Evolutionary conservation across 2,113 vertebrate genomes (phyloP).

Genomic region (Hemiscyllium ocellatum): DNA sequence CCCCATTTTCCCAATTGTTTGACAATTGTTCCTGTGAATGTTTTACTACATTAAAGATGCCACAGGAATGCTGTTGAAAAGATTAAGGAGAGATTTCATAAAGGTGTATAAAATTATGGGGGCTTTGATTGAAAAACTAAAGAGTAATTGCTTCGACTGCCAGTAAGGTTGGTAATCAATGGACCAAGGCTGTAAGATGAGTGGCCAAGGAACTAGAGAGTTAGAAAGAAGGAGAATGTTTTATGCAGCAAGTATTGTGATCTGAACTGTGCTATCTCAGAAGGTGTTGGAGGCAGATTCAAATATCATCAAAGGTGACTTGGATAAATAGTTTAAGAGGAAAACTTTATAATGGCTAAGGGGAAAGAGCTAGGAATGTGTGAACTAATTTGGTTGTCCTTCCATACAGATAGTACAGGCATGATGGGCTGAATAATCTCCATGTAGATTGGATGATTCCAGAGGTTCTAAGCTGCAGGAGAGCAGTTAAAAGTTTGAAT

Average conservation of each 20-base stretch:
- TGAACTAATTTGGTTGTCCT: not conserved
- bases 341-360: not conserved
- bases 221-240: too few species aligned
- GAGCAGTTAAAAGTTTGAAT: not conserved
- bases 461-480: not conserved
- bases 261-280: not conserved
- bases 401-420: not conserved
- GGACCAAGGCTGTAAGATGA: not conserved
- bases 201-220: too few species aligned
- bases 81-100: not conserved
- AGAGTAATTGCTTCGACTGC: not conserved
- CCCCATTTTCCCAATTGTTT: too few species aligned
- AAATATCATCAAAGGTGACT: not conserved
- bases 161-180: not conserved
- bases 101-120: not conserved
- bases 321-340: not conserved
- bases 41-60: not conserved
- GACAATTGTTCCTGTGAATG: not conserved
- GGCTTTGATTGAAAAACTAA: not conserved
- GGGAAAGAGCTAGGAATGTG: not conserved
- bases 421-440: not conserved
- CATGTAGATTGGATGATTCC: not conserved
- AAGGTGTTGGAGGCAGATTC: not conserved
- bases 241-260: not conserved
- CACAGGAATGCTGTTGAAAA: not conserved